Evolutionary conservation across 2,888 invertebrate species (phyloP).

Genomic region (Mesorhabditis spiculigera): DNA sequence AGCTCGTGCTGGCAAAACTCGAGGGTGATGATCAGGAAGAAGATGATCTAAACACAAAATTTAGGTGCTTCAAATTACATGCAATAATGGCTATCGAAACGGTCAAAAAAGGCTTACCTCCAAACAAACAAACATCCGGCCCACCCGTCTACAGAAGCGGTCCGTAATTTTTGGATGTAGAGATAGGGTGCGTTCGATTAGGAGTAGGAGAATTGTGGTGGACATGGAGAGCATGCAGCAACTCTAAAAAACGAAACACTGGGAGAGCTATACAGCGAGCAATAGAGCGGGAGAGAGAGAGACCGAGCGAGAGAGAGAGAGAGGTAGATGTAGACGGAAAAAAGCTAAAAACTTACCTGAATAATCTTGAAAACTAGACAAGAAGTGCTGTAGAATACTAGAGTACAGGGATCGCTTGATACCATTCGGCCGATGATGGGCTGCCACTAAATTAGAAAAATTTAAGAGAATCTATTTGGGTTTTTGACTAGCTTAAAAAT

Average conservation of each 20-base stretch:
- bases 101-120: neutral
- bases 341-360: neutral
- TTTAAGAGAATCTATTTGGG: too few species aligned
- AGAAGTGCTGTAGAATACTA: neutral
- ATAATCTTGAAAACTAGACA: neutral
- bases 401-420: neutral
- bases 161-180: neutral
- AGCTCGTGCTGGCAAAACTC: too few species aligned
- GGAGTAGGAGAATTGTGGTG: neutral
- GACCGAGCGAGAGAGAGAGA: too few species aligned
- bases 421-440: neutral
- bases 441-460: too few species aligned
- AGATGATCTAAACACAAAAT: too few species aligned
- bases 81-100: too few species aligned
- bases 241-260: neutral
- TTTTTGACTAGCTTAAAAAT: too few species aligned
- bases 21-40: too few species aligned
- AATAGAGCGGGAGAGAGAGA: too few species aligned
- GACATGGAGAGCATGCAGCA: constrained; percentile 2
- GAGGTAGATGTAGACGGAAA: too few species aligned
- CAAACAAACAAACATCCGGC: neutral
- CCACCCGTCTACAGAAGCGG: neutral
- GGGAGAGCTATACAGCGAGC: too few species aligned
- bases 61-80: too few species aligned
- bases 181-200: neutral